Evolutionary conservation across 2,888 invertebrate genomes (phyloP).

Genomic region (Heliconius aoede): DNA sequence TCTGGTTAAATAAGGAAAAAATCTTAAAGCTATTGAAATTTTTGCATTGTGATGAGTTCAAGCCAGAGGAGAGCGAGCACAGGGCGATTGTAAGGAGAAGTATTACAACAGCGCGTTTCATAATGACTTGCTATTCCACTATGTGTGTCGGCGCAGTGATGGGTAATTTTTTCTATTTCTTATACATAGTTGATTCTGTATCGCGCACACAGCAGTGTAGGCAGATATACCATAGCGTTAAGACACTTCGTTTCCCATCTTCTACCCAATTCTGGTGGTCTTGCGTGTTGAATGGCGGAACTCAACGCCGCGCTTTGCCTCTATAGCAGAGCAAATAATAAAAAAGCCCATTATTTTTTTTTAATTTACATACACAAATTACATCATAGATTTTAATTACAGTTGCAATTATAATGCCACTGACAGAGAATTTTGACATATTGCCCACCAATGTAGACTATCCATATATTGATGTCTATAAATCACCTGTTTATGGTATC

Average conservation of each 20-base stretch:
- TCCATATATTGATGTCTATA: slow-evolving; percentile 71
- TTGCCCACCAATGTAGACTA: slow-evolving; percentile 81
- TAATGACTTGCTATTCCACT: slow-evolving; percentile 75
- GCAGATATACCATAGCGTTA: no score
- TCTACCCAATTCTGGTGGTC: no score
- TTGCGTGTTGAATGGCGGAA: no score
- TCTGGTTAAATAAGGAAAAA: slow-evolving; percentile 75
- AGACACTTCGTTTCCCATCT: no score
- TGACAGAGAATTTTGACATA: slow-evolving; percentile 75
- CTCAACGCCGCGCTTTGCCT: no score
- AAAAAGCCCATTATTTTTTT: neutral
- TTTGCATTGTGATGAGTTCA: slow-evolving; percentile 72
- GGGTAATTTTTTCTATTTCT: slow-evolving; percentile 56
- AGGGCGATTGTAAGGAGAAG: slow-evolving; percentile 66
- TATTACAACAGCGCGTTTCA: slow-evolving; percentile 70
- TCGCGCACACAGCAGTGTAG: no score
- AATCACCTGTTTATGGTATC: slow-evolving; percentile 66
- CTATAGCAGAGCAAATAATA: no score
- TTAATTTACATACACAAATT: neutral
- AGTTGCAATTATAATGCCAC: slow-evolving; percentile 78
- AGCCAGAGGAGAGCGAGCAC: slow-evolving; percentile 71
- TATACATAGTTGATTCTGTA: neutral
- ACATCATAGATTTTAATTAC: slow-evolving; percentile 46
- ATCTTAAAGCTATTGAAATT: slow-evolving; percentile 68
- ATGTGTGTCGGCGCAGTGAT: slow-evolving; percentile 79